Evolutionary conservation across 2,797 vertebrate species (phyloP).

Genomic region (Liasis olivaceus): DNA sequence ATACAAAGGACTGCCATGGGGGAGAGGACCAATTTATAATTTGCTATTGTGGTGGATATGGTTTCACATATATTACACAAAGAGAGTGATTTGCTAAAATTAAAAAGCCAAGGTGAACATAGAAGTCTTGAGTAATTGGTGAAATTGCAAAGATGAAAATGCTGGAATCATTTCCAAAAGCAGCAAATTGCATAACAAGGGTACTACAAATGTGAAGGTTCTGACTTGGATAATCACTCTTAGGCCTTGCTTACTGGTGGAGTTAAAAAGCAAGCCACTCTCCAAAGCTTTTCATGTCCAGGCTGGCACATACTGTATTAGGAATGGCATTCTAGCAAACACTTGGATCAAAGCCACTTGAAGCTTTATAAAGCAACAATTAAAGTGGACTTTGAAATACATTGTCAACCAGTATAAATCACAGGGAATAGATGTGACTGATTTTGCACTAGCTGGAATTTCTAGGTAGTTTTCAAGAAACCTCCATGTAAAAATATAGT

Average conservation of each 20-base stretch:
- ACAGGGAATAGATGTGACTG: neutral
- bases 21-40: no score
- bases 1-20: no score
- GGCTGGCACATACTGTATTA: neutral
- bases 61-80: neutral
- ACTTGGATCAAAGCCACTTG: neutral
- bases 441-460: neutral
- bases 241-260: neutral
- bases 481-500: neutral
- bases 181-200: neutral
- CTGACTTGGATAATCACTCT: neutral
- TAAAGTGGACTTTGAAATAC: neutral
- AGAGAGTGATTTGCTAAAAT: neutral
- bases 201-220: neutral
- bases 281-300: neutral
- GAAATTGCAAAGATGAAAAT: neutral
- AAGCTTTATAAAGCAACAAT: neutral
- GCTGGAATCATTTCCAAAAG: neutral
- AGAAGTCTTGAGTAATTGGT: neutral
- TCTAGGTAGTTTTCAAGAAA: neutral
- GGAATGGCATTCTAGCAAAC: neutral
- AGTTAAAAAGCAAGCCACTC: neutral
- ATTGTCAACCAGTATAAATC: neutral
- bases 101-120: neutral
- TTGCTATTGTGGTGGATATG: no score